Conservation (phyloP, 2,113 vertebrate species). For the Zosterops lateralis region DNA sequence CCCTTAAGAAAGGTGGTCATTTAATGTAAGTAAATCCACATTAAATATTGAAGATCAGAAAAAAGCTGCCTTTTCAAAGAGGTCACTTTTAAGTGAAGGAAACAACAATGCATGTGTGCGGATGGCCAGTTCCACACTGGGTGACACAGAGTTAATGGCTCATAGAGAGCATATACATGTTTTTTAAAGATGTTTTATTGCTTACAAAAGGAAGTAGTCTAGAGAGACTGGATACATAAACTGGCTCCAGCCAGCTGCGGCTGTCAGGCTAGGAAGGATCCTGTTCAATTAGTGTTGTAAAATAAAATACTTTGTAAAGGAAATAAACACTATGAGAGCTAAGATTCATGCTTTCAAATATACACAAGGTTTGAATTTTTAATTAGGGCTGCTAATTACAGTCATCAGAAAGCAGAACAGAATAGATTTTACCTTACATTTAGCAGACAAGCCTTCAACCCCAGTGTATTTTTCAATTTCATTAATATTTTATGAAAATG, state of each 20-base stretch:
- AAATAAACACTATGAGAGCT: conserved; percentile 93
- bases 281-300: conserved; percentile 91
- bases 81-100: conserved; percentile 81
- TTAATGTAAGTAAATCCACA: conserved; percentile 84
- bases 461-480: conserved; percentile 98
- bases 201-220: conserved; percentile 83
- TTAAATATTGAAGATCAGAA: conserved; percentile 83
- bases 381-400: conserved; percentile 99
- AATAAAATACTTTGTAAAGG: conserved; percentile 99
- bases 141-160: conserved; percentile 82
- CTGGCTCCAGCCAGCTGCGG: conserved; percentile 83
- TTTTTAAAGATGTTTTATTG: conserved; percentile 88
- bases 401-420: conserved; percentile 98
- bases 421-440: conserved; percentile 97
- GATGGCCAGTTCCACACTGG: conserved; percentile 69
- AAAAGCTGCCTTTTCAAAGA: conserved; percentile 77
- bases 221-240: conserved; percentile 84
- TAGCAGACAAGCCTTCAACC: conserved; percentile 92
- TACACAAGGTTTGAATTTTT: conserved; percentile 99
- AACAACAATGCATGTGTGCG: conserved; percentile 65
- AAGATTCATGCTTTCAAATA: conserved; percentile 99
- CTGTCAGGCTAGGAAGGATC: conserved; percentile 81
- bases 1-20: conserved; percentile 78
- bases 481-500: conserved; percentile 99
- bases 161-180: conserved; percentile 80